Percentiles rank a stretch among this genome's conserved stretches.
These are phyloP conservation scores for Drosophila bifasciata DNA, from an alignment of 1,140 invertebrate genomes.

Conservation along the genomic window DNA sequence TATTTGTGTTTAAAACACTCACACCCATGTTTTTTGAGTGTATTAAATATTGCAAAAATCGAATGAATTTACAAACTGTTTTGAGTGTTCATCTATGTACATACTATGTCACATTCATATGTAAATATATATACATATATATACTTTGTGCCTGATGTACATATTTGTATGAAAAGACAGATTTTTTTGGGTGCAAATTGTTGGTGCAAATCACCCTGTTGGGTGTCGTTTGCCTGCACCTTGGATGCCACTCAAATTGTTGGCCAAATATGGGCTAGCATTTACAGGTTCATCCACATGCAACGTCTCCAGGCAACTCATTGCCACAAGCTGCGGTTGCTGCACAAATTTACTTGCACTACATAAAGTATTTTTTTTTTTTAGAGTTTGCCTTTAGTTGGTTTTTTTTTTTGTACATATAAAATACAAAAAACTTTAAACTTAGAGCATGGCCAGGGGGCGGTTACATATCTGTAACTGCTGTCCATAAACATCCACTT, in stretches of 20 bases:
- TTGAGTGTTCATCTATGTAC: no score
- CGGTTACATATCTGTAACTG: no score
- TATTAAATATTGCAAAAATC: conserved; percentile 15
- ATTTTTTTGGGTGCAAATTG: no score
- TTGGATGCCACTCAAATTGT: conserved; percentile 35
- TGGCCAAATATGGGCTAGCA: conserved; percentile 41
- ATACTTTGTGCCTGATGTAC: not conserved
- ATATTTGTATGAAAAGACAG: conserved; percentile 26
- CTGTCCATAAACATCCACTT: no score
- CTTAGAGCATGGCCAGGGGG: no score
- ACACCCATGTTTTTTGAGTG: not conserved
- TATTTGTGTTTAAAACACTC: not conserved
- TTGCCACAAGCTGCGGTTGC: conserved; percentile 30
- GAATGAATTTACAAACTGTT: not conserved
- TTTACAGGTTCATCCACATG: not conserved
- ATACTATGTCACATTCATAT: no score
- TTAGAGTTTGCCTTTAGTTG: conserved; percentile 12
- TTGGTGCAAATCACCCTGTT: conserved; percentile 29
- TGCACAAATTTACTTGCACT: conserved; percentile 27
- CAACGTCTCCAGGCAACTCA: not conserved
- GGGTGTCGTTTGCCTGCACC: not conserved
- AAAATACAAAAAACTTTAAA: no score
- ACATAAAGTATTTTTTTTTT: no score
- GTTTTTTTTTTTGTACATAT: no score
- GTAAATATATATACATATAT: conserved; percentile 4